A percentile compares a stretch with the other conserved stretches of the same genome.
These are phyloP conservation scores for Jaculus jaculus DNA, from an alignment of 2,113 vertebrate species.

Conservation along the genomic window DNA sequence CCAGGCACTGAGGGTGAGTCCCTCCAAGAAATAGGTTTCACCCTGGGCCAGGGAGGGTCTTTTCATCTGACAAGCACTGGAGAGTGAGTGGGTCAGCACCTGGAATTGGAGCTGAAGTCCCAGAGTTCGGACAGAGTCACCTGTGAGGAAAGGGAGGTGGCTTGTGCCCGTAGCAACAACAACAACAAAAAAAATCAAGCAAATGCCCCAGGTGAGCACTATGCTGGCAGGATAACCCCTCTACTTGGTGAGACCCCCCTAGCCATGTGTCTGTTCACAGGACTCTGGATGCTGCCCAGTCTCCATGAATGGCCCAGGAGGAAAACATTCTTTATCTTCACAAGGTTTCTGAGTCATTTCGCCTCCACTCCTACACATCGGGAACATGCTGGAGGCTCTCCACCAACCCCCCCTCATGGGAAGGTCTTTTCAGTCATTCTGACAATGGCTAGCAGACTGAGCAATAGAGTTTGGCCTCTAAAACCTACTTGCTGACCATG, in stretches of 20 bases:
- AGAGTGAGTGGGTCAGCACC: neutral
- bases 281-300: neutral
- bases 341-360: neutral
- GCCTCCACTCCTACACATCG: neutral
- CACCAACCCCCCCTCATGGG: fast-evolving
- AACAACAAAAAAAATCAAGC: no score
- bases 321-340: neutral
- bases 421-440: neutral
- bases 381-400: fast-evolving
- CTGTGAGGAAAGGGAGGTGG: no score
- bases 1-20: neutral
- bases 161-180: neutral
- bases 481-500: neutral
- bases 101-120: neutral
- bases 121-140: neutral
- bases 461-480: neutral
- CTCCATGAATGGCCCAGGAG: no score
- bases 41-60: neutral
- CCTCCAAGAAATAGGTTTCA: neutral
- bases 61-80: neutral
- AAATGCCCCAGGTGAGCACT: fast-evolving
- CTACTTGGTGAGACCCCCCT: neutral
- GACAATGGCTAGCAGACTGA: fast-evolving
- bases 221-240: fast-evolving
- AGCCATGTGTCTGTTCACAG: neutral